phyloP scores from a whole-genome alignment of 2,113 vertebrate species.

The Prunella fulvescens region DNA sequence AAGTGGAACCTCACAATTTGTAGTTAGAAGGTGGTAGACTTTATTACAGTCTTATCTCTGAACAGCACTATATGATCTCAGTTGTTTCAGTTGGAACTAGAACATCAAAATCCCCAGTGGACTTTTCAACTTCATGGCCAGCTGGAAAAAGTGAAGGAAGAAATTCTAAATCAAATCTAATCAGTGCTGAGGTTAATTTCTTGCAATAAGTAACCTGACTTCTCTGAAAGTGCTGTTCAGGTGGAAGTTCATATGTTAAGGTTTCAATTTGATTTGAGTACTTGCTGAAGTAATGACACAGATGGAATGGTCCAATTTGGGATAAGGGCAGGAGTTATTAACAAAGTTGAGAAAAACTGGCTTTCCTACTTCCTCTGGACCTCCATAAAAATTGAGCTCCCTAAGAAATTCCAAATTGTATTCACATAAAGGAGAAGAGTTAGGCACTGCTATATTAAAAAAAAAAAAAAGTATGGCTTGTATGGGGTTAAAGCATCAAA shows the following conservation, averaged over 20 bases:
- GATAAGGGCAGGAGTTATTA: neutral
- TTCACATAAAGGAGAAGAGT: neutral
- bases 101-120: neutral
- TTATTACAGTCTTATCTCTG: neutral
- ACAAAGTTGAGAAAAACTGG: neutral
- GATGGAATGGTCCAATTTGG: neutral
- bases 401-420: neutral
- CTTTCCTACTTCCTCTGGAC: neutral
- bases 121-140: neutral
- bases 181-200: neutral
- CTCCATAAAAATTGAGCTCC: neutral
- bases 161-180: neutral
- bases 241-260: neutral
- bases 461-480: neutral
- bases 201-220: neutral
- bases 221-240: neutral
- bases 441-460: neutral
- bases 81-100: neutral
- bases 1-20: neutral
- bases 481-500: neutral
- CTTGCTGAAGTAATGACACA: neutral
- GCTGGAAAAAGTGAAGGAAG: conserved; percentile 1
- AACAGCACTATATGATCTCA: neutral
- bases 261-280: neutral
- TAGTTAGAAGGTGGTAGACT: neutral